Percentiles rank a stretch among this genome's conserved stretches.
Evolutionary conservation across 2,888 invertebrate genomes (phyloP).

Genomic region (Cosmia pyralina): DNA sequence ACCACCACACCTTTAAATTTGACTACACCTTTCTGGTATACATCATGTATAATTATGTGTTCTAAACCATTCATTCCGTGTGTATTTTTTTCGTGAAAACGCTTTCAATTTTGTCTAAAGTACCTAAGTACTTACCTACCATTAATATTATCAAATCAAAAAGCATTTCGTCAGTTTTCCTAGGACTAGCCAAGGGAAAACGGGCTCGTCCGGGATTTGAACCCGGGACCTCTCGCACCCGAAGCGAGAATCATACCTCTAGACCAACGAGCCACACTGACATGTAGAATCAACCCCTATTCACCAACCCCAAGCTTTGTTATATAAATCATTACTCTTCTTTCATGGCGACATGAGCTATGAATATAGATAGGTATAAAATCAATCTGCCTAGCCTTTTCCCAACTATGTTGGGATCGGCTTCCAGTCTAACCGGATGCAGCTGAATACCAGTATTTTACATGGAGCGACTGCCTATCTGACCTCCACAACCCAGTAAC

Average conservation of each 20-base stretch:
- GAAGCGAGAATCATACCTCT: conserved; percentile 90
- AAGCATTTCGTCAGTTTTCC: conserved; percentile 33
- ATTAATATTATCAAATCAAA: conserved; percentile 15
- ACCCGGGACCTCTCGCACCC: conserved; percentile 91
- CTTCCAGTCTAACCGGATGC: too few species aligned
- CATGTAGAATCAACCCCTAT: conserved; percentile 41
- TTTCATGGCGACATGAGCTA: not conserved
- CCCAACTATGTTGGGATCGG: too few species aligned
- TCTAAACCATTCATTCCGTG: not conserved
- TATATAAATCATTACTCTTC: conserved; percentile 23
- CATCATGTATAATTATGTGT: too few species aligned
- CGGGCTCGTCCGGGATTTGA: conserved; percentile 67
- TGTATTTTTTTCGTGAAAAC: not conserved
- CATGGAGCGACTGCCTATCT: too few species aligned
- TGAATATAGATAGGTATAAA: not conserved
- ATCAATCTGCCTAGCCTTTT: too few species aligned
- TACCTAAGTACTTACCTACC: too few species aligned
- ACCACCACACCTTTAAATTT: too few species aligned
- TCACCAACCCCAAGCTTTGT: conserved; percentile 33
- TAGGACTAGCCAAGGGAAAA: conserved; percentile 18
- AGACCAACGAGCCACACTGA: conserved; percentile 66
- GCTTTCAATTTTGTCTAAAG: not conserved
- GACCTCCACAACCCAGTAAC: too few species aligned
- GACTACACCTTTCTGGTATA: too few species aligned
- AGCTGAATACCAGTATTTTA: too few species aligned